Conservation (phyloP, 2,113 vertebrate genomes). For the human (Homo sapiens) region GRCh38 chr18:1172001-1172500, state of each 20-base stretch:
- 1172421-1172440: background rate
- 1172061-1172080: background rate
- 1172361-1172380: background rate
- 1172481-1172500: background rate
- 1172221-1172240: background rate
- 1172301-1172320: background rate
- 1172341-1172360: background rate
- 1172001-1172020: background rate
- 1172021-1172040: background rate
- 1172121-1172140: background rate
- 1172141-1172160: background rate
- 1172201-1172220: background rate
- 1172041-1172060: background rate
- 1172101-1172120: background rate
- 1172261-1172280: background rate
- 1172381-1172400: background rate
- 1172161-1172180: background rate
- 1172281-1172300: background rate
- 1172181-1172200: background rate
- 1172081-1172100: background rate
- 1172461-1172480: background rate
- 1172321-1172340: background rate
- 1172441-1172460: background rate
- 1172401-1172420: background rate
- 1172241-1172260: background rate